Percentiles rank a stretch among this genome's conserved stretches.
Conservation (phyloP, 1,140 invertebrate species). For the Daktulosphaira vitifoliae region DNA sequence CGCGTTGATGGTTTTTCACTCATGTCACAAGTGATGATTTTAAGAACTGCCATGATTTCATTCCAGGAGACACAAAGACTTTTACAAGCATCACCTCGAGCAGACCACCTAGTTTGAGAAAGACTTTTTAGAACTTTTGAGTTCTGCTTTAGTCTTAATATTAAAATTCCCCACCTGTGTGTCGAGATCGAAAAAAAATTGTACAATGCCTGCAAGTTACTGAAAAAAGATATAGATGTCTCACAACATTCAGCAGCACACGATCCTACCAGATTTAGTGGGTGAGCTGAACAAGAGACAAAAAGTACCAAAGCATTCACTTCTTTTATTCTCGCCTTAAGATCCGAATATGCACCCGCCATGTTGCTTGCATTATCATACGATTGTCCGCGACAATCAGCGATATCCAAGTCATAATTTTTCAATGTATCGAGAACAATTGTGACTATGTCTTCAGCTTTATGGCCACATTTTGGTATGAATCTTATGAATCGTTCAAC, state of each 20-base stretch:
- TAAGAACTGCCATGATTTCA: too few relatives aligned
- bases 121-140: slow-evolving; percentile 30
- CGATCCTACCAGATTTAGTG: slow-evolving; percentile 40
- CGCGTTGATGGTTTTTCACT: too few relatives aligned
- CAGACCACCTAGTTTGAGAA: slow-evolving; percentile 36
- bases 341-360: neutral
- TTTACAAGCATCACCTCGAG: slow-evolving; percentile 11
- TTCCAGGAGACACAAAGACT: too few relatives aligned
- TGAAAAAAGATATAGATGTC: slow-evolving; percentile 37
- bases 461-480: slow-evolving; percentile 14
- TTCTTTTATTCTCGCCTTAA: slow-evolving; percentile 37
- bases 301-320: slow-evolving; percentile 38
- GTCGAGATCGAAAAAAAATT: slow-evolving; percentile 39
- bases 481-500: slow-evolving; percentile 14
- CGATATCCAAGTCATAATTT: slow-evolving; percentile 22
- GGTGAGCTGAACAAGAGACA: slow-evolving; percentile 41
- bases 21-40: too few relatives aligned
- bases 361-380: slow-evolving; percentile 39
- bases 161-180: slow-evolving; percentile 36
- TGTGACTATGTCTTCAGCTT: neutral
- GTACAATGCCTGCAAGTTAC: slow-evolving; percentile 36
- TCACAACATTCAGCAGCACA: slow-evolving; percentile 41
- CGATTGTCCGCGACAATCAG: slow-evolving; percentile 37
- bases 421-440: neutral
- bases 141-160: neutral